Conservation (phyloP, 2,888 invertebrate species). For the Stegana nigrithorax region DNA sequence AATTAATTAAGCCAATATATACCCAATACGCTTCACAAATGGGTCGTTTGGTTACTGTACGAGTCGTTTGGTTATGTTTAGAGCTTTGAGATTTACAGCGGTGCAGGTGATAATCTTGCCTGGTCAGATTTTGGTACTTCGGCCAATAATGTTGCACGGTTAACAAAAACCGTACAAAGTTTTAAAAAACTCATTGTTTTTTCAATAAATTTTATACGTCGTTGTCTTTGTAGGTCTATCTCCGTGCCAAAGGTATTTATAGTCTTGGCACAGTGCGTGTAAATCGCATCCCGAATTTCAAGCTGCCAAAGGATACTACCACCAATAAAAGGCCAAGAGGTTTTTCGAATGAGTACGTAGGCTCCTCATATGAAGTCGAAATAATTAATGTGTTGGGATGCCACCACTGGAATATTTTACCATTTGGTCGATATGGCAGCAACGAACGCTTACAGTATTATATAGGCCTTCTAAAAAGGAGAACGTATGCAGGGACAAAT, state of each 20-base stretch:
- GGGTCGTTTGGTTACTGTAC: no score
- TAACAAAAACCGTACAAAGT: background rate
- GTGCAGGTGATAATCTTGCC: no score
- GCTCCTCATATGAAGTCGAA: background rate
- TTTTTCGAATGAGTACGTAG: background rate
- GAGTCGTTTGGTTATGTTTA: no score
- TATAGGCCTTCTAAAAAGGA: background rate
- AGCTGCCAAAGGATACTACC: conserved; percentile 1
- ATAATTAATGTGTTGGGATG: background rate
- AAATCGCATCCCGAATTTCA: conserved; percentile 10
- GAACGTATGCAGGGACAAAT: no score
- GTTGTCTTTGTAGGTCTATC: conserved; percentile 2
- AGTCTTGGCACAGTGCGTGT: conserved; percentile 5
- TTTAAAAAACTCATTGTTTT: background rate
- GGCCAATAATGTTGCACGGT: no score
- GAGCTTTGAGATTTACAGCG: no score
- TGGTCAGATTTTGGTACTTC: no score
- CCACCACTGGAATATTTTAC: conserved; percentile 1
- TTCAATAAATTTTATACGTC: conserved; percentile 14
- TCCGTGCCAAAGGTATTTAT: conserved; percentile 3
- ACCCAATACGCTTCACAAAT: no score
- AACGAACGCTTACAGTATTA: background rate
- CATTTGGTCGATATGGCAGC: conserved; percentile 14
- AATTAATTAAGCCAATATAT: no score
- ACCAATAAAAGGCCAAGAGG: background rate